Evolutionary conservation across 2,113 vertebrate genomes (phyloP).

Genomic region (Tragelaphus scriptus): DNA sequence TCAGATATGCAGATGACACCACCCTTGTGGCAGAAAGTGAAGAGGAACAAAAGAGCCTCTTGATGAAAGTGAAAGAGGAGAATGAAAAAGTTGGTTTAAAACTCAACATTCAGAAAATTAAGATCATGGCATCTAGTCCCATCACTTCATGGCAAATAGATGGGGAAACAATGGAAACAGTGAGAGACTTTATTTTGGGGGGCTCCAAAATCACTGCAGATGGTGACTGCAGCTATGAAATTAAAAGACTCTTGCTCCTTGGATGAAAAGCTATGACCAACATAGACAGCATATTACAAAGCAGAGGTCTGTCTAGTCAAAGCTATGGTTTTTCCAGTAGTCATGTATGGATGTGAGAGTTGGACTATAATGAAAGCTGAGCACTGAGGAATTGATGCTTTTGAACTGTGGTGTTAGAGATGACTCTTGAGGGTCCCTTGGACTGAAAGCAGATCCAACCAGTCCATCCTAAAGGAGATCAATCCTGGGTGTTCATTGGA

Average conservation of each 20-base stretch:
- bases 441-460: neutral
- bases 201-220: neutral
- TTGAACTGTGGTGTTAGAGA: neutral
- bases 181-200: neutral
- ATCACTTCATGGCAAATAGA: neutral
- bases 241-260: neutral
- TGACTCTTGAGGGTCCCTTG: neutral
- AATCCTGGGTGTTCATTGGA: neutral
- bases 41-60: neutral
- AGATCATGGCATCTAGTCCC: neutral
- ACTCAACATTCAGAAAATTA: neutral
- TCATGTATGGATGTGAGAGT: neutral
- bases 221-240: neutral
- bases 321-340: neutral
- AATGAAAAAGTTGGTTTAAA: neutral
- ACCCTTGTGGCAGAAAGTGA: neutral
- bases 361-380: neutral
- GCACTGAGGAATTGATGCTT: neutral
- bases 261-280: neutral
- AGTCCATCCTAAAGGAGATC: neutral
- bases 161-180: neutral
- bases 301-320: neutral
- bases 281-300: neutral
- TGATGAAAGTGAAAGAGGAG: neutral
- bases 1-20: neutral